Evolutionary conservation across 2,888 invertebrate species (phyloP), one percentile per base, ranked within the genome.

Genomic region (Apamea crenata): DNA sequence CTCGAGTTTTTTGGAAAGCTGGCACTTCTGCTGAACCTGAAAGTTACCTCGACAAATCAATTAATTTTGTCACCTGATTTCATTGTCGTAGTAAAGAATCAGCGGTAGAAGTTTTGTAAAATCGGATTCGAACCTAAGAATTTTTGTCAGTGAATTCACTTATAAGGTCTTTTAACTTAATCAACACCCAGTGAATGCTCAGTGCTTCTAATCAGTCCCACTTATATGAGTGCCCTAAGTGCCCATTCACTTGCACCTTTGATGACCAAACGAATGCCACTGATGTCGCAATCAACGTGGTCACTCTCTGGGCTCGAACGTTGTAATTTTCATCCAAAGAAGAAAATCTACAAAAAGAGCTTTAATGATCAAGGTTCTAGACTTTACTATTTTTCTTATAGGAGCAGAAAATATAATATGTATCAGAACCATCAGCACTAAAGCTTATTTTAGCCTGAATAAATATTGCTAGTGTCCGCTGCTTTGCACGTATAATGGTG

Each of bases 1-100:
- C 53, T n/a, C 1, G 25, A 77, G 50, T 68, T 36, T 67, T 18
- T 36, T 36, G 32, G 25, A 61, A 77, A 59, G 32, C 67, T 66
- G 25, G 8, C 36, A 32, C 56, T 25, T 32, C 40, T 21, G 36
- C 44, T 18, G 29, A 59, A 36, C n/a, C 32, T 44, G n/a, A 40
- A 16, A 66, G n/a, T 21, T 16, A 32, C 18, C 29, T 36, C 1
- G 2, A 56, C 1, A 36, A 36, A 56, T 61, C 16, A 63, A 83
- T 53, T 44, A 32, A 18, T 53, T 29, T 18, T 50, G 25, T 14
- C 7, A 10, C 10, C 25, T 14, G 18, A 16, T 36, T 36, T 47
- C 16, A 66, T n/a, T 32, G 12, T 21, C 21, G n/a, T 2, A 44
- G 40, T 2, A n/a, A 47, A 53, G 36, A 18, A 29, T 50, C n/a